phyloP scores from a whole-genome alignment of 2,113 vertebrate genomes.

The Antechinus stuartii region DNA sequence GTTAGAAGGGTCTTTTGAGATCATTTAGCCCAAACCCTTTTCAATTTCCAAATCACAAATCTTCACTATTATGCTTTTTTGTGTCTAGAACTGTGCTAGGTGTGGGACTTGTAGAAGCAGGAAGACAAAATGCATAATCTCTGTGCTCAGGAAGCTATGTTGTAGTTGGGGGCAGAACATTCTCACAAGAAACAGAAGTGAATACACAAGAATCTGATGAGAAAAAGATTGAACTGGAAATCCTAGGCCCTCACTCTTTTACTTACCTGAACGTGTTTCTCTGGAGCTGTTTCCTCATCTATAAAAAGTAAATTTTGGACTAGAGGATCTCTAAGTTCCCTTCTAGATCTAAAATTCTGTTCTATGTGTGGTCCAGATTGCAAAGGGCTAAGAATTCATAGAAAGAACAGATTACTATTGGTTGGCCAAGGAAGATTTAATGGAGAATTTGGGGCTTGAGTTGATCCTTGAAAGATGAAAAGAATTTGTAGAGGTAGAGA shows the following conservation, averaged over 20 bases:
- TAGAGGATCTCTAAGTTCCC: neutral
- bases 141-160: neutral
- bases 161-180: neutral
- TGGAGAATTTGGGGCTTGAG: neutral
- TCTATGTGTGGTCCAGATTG: neutral
- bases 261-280: neutral
- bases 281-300: neutral
- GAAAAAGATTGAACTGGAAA: neutral
- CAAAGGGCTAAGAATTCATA: neutral
- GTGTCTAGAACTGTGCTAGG: neutral
- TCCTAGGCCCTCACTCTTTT: neutral
- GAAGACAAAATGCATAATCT: neutral
- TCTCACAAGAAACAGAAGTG: neutral
- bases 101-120: neutral
- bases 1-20: neutral
- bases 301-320: neutral
- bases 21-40: neutral
- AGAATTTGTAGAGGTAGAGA: neutral
- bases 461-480: neutral
- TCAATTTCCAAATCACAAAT: neutral
- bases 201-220: neutral
- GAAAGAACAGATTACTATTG: neutral
- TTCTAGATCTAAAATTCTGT: neutral
- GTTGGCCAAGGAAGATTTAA: neutral
- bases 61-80: neutral